Conservation (phyloP, 2,797 vertebrate species). For the Taenioides sp. region DNA sequence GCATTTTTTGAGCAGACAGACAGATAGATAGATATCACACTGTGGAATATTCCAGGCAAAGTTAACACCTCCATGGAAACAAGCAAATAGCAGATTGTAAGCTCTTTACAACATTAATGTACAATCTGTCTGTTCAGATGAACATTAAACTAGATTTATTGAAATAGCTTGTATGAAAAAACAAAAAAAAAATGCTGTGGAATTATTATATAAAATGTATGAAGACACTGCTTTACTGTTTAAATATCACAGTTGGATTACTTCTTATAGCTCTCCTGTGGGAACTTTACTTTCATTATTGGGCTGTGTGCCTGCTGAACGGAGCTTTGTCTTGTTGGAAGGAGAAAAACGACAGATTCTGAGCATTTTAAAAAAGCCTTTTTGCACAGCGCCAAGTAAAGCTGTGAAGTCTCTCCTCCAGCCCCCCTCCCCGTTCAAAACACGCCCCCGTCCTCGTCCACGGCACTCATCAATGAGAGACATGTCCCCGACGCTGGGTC, state of each 20-base stretch:
- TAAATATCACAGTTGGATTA: background rate
- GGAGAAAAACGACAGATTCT: slow-evolving; percentile 38
- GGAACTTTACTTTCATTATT: slow-evolving; percentile 9
- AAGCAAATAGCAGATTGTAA: too few relatives aligned
- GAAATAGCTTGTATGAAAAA: too few relatives aligned
- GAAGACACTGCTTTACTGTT: too few relatives aligned
- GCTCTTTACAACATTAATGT: too few relatives aligned
- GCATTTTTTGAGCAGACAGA: too few relatives aligned
- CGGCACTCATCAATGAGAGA: slow-evolving; percentile 38
- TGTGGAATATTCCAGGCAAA: too few relatives aligned
- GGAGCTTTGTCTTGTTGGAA: slow-evolving; percentile 22
- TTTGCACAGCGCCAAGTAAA: slow-evolving; percentile 17
- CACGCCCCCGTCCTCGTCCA: slow-evolving; percentile 44
- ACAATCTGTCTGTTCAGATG: too few relatives aligned
- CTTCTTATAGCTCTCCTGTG: background rate
- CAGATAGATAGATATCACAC: too few relatives aligned
- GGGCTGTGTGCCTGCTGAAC: slow-evolving; percentile 17
- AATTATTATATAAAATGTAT: too few relatives aligned
- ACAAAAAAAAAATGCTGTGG: too few relatives aligned
- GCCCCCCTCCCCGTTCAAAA: slow-evolving; percentile 30
- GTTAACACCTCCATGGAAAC: too few relatives aligned
- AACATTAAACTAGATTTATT: too few relatives aligned
- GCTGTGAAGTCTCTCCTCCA: slow-evolving; percentile 22
- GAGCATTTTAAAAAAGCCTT: slow-evolving; percentile 22
- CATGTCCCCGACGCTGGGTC: slow-evolving; percentile 38